Evolutionary conservation across 1,140 invertebrate species (phyloP), one percentile per base, ranked within the genome.

Genomic region (Bombus terrestris): DNA sequence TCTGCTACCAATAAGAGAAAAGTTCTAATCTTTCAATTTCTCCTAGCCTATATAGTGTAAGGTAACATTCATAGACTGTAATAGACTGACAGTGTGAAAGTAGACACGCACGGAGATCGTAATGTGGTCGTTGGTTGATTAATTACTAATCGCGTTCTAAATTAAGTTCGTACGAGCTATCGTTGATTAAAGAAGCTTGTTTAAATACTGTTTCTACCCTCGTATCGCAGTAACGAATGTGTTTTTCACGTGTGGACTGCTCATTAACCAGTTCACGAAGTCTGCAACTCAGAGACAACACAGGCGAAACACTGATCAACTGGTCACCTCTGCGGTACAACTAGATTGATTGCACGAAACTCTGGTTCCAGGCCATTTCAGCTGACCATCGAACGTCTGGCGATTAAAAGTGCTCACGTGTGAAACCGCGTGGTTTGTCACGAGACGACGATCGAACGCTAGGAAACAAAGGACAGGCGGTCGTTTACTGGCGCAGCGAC

Each of bases 151-250:
- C 78, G 13, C 41, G 28, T 15, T 18, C 15, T n/a, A 43, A 32
- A n/a, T 22, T 71, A 15, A 71, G 28, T 59, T 37, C 12, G 39
- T n/a, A 59, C 62, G 47, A 2, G 18, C 47, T 53, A 22, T 53
- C 15, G 35, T 57, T 64, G 74, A 86, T 86, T 73, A 86, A 79
- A 69, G 69, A 88, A 88, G 78, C 69, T 88, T 18, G 53, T 66
- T 53, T 81, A 80, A 89, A 83, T 83, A 53, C 47, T 8, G 57
- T 59, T 28, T 25, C 25, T 10, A 62, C 28, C 59, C 22, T n/a
- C 28, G 12, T n/a, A n/a, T 62, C 28, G 28, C 59, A 3, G 3
- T 62, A n/a, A 62, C 59, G 47, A 53, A 53, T 53, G 47, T 22
- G 47, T 53, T 53, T 53, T 53, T 53, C 47, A 53, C 47, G 47